Base-by-base conservation (phyloP, 2,888 invertebrate species). In the Tiliacea aurago region DNA sequence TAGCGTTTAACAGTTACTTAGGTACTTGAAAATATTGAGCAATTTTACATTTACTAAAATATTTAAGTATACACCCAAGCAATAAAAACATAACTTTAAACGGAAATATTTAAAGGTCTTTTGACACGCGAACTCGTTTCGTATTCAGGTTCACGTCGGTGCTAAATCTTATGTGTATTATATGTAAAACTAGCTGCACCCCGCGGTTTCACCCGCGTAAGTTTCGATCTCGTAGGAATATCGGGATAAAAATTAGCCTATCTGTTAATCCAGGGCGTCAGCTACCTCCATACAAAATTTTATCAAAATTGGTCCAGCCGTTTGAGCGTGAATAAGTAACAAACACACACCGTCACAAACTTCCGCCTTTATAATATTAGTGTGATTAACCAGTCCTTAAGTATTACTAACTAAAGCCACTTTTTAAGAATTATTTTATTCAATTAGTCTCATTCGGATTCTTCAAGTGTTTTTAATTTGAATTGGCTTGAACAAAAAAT, bases 51-150 rank as follows among this genome's bases (percentile, higher is more conserved):
- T 82, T 47, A 59, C 33, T 64, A 70, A 75, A 53, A 83, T 72
- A 75, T 67, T 76, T 66, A 70, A 81, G 70, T 75, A 70, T 77
- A 70, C 63, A 65, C 47, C 56, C 13, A 15, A 55, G 83, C 84
- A 82, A 87, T 91, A 90, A 90, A 90, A 87, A 84, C 76, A 85
- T 87, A 87, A 90, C 69, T 89, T 90, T 89, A 88, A 92, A 88
- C 84, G 88, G 88, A 90, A 91, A 87, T 87, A 87, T 88, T 91
- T 88, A 88, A 90, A 90, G 83, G 86, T 82, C 81, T 84, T 87
- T 86, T 84, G 83, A 86, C 92, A 93, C 90, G 93, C 93, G 78
- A 92, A 73, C 86, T 86, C 80, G 82, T 86, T 90, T 87, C 83
- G 76, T 85, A 86, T 87, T 88, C 85, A 76, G 80, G 73, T 74